Conservation (phyloP, 2,113 vertebrate species). For the Montifringilla adamsi region DNA sequence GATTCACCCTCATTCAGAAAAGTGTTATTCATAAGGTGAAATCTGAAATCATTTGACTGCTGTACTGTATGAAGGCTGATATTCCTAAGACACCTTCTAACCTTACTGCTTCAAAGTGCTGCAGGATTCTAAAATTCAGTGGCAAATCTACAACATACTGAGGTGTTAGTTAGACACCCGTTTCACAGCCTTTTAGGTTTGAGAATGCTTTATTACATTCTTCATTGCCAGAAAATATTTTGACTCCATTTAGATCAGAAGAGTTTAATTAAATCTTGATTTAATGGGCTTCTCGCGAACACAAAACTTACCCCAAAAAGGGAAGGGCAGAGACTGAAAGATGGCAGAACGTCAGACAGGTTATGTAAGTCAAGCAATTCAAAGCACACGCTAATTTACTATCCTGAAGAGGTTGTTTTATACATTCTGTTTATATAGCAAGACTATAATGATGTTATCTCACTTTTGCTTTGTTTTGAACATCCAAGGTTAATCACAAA, state of each 20-base stretch:
- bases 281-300: neutral
- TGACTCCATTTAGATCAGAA: neutral
- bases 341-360: slow-evolving; percentile 13
- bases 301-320: neutral
- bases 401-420: slow-evolving; percentile 4
- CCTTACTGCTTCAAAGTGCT: neutral
- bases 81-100: neutral
- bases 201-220: neutral
- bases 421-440: slow-evolving; percentile 41
- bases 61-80: neutral
- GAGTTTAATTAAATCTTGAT: neutral
- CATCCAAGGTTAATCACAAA: slow-evolving; percentile 23
- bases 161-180: neutral
- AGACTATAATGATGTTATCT: slow-evolving; percentile 42
- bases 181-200: neutral
- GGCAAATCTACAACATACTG: neutral
- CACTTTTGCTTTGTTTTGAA: slow-evolving; percentile 17
- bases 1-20: neutral
- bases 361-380: slow-evolving; percentile 5
- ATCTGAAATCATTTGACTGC: neutral
- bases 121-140: neutral
- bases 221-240: neutral
- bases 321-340: neutral
- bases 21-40: neutral
- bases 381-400: neutral